Evolutionary conservation across 2,797 vertebrate species (phyloP), one percentile per base, ranked within the genome.

Genomic region (Macropodus opercularis): DNA sequence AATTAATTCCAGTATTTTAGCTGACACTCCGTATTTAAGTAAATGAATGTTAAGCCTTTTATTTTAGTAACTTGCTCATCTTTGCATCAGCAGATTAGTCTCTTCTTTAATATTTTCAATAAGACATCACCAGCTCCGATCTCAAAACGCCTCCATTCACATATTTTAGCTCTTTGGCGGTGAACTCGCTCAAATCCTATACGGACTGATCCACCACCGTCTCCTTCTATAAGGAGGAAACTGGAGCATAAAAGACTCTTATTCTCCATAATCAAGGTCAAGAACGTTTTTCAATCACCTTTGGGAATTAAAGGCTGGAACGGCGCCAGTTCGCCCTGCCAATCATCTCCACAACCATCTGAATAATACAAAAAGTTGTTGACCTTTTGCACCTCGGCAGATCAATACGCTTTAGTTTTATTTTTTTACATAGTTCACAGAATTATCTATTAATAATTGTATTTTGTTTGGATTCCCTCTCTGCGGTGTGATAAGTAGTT

Each of bases 181-280:
- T 64, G 62, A 54, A 54, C 57, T 36, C 18, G 22, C 13, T 55
- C 36, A 13, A 38, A 58, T 55, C 61, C 42, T 24, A 5, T 6
- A 42, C 3, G 32, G 43, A 31, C 47, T 53, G 39, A 56, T 70
- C 42, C 49, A 18, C 57, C 58, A 14, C 72, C 21, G 44, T 57
- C 35, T 74, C 53, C 55, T 41, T 59, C 69, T 58, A 41, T 52
- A 42, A 43, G 77, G 72, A 72, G 70, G 53, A 83, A 85, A 69
- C 41, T 19, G 60, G 71, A 67, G 77, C 70, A 86, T 79, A 69
- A 85, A 85, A 81, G 67, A 78, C 76, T 77, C 66, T 67, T 78
- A 63, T 82, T 77, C 80, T 81, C 69, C 77, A 83, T 82, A 87
- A 89, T 90, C 85, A 87, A 89, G 86, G 86, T 90, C 87, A 88